Conservation (phyloP, 2,888 invertebrate species). For the Scaptomyza cyrtandrae region DNA sequence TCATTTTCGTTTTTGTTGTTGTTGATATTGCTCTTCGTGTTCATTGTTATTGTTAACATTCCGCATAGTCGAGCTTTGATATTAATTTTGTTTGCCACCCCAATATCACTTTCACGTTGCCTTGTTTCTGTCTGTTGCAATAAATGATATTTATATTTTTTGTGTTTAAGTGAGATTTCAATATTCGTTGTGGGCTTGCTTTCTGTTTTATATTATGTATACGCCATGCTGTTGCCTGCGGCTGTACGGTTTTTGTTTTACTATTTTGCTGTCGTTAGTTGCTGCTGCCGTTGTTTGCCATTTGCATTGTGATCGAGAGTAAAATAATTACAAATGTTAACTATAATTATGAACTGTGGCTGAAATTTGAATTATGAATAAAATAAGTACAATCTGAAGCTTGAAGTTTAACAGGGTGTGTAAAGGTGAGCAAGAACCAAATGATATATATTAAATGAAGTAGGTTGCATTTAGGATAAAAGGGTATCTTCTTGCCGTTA, state of each 20-base stretch:
- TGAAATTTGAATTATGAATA: slow-evolving; percentile 25
- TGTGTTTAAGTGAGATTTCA: slow-evolving; percentile 36
- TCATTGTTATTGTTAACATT: slow-evolving; percentile 75
- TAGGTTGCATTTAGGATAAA: too few species aligned
- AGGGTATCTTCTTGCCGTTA: too few species aligned
- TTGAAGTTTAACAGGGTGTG: too few species aligned
- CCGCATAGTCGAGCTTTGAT: slow-evolving; percentile 54
- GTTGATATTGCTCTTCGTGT: slow-evolving; percentile 34
- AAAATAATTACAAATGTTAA: slow-evolving; percentile 66
- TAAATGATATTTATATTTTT: slow-evolving; percentile 52
- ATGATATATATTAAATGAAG: too few species aligned
- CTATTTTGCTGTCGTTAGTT: slow-evolving; percentile 10
- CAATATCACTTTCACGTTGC: slow-evolving; percentile 3
- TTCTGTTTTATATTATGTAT: slow-evolving; percentile 26
- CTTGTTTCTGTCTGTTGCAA: slow-evolving; percentile 20
- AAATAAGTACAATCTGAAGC: slow-evolving; percentile 15
- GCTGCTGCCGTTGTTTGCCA: neutral
- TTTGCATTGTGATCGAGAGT: slow-evolving; percentile 46
- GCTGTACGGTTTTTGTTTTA: slow-evolving; percentile 3
- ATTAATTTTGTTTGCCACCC: slow-evolving; percentile 25
- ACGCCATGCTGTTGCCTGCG: slow-evolving; percentile 43
- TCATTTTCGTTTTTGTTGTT: slow-evolving; percentile 51
- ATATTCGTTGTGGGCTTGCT: slow-evolving; percentile 33
- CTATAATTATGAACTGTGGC: slow-evolving; percentile 49
- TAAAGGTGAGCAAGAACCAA: too few species aligned